phyloP scores from a whole-genome alignment of 2,888 invertebrate genomes.

The Latrodectus hesperus region DNA sequence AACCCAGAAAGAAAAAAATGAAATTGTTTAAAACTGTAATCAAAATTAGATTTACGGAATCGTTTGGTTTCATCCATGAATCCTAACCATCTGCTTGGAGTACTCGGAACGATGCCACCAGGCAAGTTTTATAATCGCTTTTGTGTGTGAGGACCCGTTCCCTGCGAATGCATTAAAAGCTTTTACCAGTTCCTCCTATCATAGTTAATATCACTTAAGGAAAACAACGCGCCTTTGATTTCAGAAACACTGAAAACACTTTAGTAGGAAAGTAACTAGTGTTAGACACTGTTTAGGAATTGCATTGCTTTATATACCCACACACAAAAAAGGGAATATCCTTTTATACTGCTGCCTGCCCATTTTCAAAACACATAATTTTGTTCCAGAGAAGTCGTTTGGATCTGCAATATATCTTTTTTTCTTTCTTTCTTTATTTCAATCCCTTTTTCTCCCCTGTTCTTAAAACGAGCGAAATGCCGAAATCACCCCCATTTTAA shows the following conservation, averaged over 20 bases:
- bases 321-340: background rate
- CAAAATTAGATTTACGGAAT: too few relatives aligned
- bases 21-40: too few relatives aligned
- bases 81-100: too few relatives aligned
- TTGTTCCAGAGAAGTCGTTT: constrained; percentile 17
- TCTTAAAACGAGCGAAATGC: background rate
- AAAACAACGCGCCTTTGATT: background rate
- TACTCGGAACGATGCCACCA: too few relatives aligned
- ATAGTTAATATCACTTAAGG: background rate
- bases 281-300: too few relatives aligned
- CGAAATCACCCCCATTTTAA: background rate
- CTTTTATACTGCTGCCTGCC: background rate
- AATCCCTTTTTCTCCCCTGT: background rate
- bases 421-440: background rate
- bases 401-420: background rate
- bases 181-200: background rate
- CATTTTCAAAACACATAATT: constrained; percentile 13
- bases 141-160: too few relatives aligned
- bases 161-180: background rate
- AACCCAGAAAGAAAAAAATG: too few relatives aligned
- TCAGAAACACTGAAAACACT: too few relatives aligned
- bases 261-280: too few relatives aligned
- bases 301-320: background rate
- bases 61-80: too few relatives aligned
- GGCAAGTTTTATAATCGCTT: too few relatives aligned